Evolutionary conservation across 1,140 invertebrate species (phyloP).

Genomic region (Grapholita molesta): DNA sequence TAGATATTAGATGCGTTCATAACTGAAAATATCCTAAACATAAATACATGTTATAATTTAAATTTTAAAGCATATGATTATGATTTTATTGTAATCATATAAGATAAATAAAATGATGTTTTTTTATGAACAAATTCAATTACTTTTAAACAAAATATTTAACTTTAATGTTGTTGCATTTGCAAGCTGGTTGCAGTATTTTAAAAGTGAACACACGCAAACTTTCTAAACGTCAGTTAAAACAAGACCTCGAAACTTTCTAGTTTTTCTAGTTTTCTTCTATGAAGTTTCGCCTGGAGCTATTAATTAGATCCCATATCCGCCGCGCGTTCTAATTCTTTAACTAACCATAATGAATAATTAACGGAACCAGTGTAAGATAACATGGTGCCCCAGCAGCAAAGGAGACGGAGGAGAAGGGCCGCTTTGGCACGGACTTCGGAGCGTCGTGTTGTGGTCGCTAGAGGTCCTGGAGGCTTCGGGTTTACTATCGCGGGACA

Average conservation of each 20-base stretch:
- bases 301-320: constrained; percentile 10
- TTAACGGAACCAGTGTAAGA: constrained; percentile 14
- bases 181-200: background rate
- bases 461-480: constrained; percentile 85
- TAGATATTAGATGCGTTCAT: background rate
- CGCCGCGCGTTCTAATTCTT: background rate
- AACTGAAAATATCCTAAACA: background rate
- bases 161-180: background rate
- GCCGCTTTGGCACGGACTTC: constrained; percentile 82
- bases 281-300: constrained; percentile 22
- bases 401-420: constrained; percentile 87
- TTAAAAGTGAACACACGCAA: constrained; percentile 47
- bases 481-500: constrained; percentile 71
- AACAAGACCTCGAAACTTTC: constrained; percentile 67
- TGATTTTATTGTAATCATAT: background rate
- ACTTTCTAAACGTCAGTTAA: constrained; percentile 74
- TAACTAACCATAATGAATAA: background rate
- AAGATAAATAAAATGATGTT: background rate
- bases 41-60: background rate
- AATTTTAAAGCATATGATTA: background rate
- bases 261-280: constrained; percentile 68
- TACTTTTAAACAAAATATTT: background rate
- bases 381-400: constrained; percentile 80
- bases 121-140: background rate
- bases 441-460: constrained; percentile 91